Percentiles rank a stretch among this genome's conserved stretches.
phyloP scores from a whole-genome alignment of 2,113 vertebrate species.

The Trichomycterus rosablanca region DNA sequence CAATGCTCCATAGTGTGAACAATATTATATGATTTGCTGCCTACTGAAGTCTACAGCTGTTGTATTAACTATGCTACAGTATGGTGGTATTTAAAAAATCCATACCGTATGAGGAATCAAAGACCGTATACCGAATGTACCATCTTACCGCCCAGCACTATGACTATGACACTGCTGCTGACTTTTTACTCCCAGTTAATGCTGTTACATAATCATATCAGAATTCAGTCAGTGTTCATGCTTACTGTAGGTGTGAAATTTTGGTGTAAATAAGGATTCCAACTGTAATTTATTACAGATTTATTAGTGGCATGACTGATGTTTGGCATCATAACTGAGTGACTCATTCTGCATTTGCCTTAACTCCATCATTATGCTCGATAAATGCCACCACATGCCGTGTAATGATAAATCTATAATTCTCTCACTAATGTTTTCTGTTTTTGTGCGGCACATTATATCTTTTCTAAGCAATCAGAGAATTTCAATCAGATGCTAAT shows the following conservation, averaged over 20 bases:
- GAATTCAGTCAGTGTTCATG: too few relatives aligned
- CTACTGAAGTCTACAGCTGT: too few relatives aligned
- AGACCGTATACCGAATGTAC: too few relatives aligned
- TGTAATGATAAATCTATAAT: not conserved
- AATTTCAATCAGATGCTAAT: not conserved
- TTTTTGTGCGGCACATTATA: not conserved
- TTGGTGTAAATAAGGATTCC: slow-evolving; percentile 25
- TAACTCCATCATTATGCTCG: not conserved
- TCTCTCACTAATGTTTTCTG: not conserved
- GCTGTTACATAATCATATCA: slow-evolving; percentile 5
- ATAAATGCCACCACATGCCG: not conserved
- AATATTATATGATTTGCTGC: too few relatives aligned
- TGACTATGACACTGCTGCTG: too few relatives aligned
- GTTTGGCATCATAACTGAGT: too few relatives aligned
- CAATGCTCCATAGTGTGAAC: too few relatives aligned
- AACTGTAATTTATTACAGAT: slow-evolving; percentile 23
- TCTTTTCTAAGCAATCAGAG: slow-evolving; percentile 11
- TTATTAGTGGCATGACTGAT: slow-evolving; percentile 23
- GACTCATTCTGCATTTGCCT: not conserved
- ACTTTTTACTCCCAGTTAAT: too few relatives aligned
- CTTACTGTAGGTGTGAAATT: slow-evolving; percentile 17
- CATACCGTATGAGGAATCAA: too few relatives aligned
- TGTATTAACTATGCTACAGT: too few relatives aligned
- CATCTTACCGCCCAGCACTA: too few relatives aligned
- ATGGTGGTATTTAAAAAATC: too few relatives aligned